phyloP scores from a whole-genome alignment of 2,888 invertebrate genomes.

The Nymphalis c-album region DNA sequence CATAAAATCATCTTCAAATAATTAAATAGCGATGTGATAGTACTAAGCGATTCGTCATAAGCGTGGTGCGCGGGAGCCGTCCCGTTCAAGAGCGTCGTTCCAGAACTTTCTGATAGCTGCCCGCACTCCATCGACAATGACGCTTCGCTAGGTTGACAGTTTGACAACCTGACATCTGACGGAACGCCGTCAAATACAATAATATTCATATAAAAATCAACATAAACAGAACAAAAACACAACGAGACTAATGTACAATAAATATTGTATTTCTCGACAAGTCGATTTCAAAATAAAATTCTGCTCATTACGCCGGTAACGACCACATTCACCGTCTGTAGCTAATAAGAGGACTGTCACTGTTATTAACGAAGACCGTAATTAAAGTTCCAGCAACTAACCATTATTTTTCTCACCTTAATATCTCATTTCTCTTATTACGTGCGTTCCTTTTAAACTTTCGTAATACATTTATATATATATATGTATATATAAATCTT shows the following conservation, averaged over 20 bases:
- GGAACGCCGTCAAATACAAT: too few relatives aligned
- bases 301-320: constrained; percentile 16
- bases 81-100: too few relatives aligned
- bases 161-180: too few relatives aligned
- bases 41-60: too few relatives aligned
- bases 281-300: constrained; percentile 18
- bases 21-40: too few relatives aligned
- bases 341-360: constrained; percentile 24
- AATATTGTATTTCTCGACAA: not conserved
- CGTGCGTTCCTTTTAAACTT: constrained; percentile 6
- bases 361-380: constrained; percentile 24
- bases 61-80: too few relatives aligned
- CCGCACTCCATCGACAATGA: too few relatives aligned
- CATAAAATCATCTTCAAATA: too few relatives aligned
- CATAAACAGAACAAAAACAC: not conserved
- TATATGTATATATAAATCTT: not conserved
- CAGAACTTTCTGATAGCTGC: too few relatives aligned
- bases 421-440: constrained; percentile 22
- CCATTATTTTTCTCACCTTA: constrained; percentile 19
- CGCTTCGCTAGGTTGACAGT: too few relatives aligned
- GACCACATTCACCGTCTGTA: constrained; percentile 16
- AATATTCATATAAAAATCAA: too few relatives aligned
- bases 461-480: not conserved
- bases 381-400: constrained; percentile 21
- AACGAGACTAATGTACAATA: not conserved